These are phyloP conservation scores for Erebia palarica DNA, from an alignment of 2,888 invertebrate genomes.

Conservation along the genomic window DNA sequence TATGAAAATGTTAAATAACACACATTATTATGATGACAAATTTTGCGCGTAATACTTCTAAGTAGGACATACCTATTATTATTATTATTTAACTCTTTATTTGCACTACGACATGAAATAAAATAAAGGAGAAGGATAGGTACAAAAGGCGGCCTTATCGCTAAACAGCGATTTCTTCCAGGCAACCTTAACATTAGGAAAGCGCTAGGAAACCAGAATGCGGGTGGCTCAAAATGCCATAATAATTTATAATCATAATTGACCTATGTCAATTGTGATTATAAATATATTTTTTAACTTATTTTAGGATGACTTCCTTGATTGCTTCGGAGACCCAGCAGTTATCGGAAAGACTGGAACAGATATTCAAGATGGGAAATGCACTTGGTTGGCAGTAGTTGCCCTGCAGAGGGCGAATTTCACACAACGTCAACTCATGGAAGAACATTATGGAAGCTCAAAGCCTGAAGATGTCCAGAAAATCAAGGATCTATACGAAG, in stretches of 20 bases:
- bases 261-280: background rate
- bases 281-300: background rate
- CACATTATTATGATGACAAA: too few species aligned
- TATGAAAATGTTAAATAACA: background rate
- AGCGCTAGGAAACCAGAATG: too few species aligned
- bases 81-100: too few species aligned
- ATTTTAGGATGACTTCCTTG: conserved; percentile 91
- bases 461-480: conserved; percentile 85
- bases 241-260: too few species aligned
- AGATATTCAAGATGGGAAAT: conserved; percentile 98
- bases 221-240: too few species aligned
- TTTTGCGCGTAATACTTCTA: too few species aligned
- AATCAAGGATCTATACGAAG: conserved; percentile 89
- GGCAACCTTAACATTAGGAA: too few species aligned
- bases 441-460: conserved; percentile 88
- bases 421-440: conserved; percentile 87
- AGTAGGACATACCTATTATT: too few species aligned
- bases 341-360: conserved; percentile 95
- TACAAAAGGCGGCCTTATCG: too few species aligned
- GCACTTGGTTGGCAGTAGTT: conserved; percentile 96
- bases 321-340: conserved; percentile 93
- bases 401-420: conserved; percentile 90
- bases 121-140: too few species aligned
- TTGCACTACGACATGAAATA: too few species aligned
- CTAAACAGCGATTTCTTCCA: too few species aligned